Evolutionary conservation across 1,140 invertebrate genomes (phyloP).

Genomic region (Gonatopus flavifemur): DNA sequence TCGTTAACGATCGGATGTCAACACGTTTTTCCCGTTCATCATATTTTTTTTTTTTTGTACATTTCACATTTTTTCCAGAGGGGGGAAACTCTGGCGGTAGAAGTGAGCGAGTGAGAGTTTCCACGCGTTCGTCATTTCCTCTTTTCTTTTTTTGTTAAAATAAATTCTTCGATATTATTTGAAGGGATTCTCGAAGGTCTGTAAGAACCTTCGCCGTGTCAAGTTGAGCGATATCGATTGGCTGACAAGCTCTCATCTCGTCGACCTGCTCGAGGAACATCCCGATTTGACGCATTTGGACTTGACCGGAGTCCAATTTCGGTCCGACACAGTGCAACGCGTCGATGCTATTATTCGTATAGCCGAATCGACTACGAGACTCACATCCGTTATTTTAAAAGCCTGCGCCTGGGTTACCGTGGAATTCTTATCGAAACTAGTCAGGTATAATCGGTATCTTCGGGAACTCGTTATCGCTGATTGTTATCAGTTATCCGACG

Average conservation of each 20-base stretch:
- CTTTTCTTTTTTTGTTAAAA: conserved; percentile 11
- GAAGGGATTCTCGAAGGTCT: conserved; percentile 20
- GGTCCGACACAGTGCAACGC: too few species aligned
- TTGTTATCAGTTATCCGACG: conserved; percentile 18
- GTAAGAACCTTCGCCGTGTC: conserved; percentile 11
- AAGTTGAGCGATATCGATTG: conserved; percentile 16
- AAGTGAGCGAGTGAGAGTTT: not conserved
- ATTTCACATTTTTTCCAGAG: conserved; percentile 10
- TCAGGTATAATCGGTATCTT: conserved; percentile 21
- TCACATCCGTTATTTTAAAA: too few species aligned
- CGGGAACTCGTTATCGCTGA: conserved; percentile 16
- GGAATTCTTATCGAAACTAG: conserved; percentile 13
- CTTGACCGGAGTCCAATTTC: conserved; percentile 26
- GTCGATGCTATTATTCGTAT: too few species aligned
- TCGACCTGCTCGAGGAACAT: conserved; percentile 16
- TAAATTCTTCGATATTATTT: conserved; percentile 12
- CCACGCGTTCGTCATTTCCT: conserved; percentile 10
- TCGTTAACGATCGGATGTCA: too few species aligned
- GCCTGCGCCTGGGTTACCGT: conserved; percentile 10
- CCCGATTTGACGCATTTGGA: conserved; percentile 12
- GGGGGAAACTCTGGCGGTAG: conserved; percentile 17
- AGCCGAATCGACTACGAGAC: too few species aligned
- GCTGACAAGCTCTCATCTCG: conserved; percentile 16
- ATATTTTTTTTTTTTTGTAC: conserved; percentile 14
- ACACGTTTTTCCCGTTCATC: too few species aligned